These are phyloP conservation scores for Phorcus lineatus DNA, from an alignment of 2,888 invertebrate species.

Conservation along the genomic window DNA sequence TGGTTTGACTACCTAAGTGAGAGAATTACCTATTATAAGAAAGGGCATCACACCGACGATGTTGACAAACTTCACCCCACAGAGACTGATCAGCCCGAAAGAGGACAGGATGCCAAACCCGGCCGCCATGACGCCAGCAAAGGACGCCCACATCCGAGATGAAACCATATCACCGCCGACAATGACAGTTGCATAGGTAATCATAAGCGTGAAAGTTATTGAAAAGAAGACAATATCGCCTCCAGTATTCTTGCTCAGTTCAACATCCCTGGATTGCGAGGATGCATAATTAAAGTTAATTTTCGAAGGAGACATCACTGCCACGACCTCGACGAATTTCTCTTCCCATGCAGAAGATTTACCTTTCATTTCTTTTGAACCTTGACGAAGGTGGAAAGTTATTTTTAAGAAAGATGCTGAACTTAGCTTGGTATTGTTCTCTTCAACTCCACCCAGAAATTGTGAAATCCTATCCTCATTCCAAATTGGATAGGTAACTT, in stretches of 20 bases:
- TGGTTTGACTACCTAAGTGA: no score
- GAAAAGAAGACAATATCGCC: constrained; percentile 38
- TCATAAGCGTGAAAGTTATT: constrained; percentile 38
- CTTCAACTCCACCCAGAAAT: neutral
- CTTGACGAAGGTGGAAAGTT: neutral
- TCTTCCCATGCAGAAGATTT: neutral
- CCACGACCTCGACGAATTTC: neutral
- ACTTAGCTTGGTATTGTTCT: neutral
- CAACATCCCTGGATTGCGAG: constrained; percentile 52
- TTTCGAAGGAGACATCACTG: neutral
- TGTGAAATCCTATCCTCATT: neutral
- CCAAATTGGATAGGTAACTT: constrained; percentile 37
- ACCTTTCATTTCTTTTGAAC: neutral
- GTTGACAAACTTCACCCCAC: no score
- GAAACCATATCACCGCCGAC: constrained; percentile 35
- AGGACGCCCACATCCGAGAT: no score
- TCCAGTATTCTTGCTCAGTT: constrained; percentile 44
- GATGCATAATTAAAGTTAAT: constrained; percentile 36
- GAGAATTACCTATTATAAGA: constrained; percentile 56
- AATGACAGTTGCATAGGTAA: constrained; percentile 39
- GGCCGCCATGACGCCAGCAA: no score
- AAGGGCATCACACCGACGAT: constrained; percentile 60
- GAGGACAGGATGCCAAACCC: no score
- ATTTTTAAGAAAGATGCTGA: neutral
- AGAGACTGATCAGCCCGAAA: no score